Evolutionary conservation across 2,888 invertebrate genomes (phyloP), one percentile per base, ranked within the genome.

Genomic region (Polietes domitor): DNA sequence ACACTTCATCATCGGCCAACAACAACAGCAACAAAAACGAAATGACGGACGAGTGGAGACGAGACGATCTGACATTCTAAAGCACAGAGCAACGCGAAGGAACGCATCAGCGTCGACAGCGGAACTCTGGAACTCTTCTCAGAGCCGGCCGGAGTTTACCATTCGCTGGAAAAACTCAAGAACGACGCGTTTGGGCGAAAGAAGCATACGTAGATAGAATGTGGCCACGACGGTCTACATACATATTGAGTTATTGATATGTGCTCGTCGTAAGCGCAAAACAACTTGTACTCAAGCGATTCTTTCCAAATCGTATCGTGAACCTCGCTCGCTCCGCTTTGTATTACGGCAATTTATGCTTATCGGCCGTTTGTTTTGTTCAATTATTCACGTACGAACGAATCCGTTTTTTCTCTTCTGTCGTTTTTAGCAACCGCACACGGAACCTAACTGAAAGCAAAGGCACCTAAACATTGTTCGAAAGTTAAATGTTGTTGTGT

Each of bases 1-100:
- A 84, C 84, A 84, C 84, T 70, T 84, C 81, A 84, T 76, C 76
- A 76, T 81, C 78, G 76, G 72, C 79, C 61, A 41, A 19, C 41
- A 26, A 58, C 26, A 58, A 65, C 68, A 68, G 43, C 68, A 43
- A 15, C 4, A 32, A 63, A 21, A 68, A 28, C 24, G 12, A 15
- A 21, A 24, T 43, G 24, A 24, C 68, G 43, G 24, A 21, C 43
- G n/a, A 7, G 47, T 15, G 1, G 6, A 61, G n/a, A 15, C 28
- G 58, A n/a, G n/a, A n/a, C n/a, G n/a, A n/a, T n/a, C 37, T 1
- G 28, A 4, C 53, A 53, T 21, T 53, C 53, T 19, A 21, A 21
- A 53, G 50, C 53, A 21, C 53, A 24, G 26, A 58, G 26, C 58
- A 26, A 58, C n/a, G 6, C 47, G 32, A 32, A 7, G 32, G 32